These are phyloP conservation scores for Myotis findleyi DNA, from an alignment of 2,797 vertebrate genomes.

Conservation along the genomic window DNA sequence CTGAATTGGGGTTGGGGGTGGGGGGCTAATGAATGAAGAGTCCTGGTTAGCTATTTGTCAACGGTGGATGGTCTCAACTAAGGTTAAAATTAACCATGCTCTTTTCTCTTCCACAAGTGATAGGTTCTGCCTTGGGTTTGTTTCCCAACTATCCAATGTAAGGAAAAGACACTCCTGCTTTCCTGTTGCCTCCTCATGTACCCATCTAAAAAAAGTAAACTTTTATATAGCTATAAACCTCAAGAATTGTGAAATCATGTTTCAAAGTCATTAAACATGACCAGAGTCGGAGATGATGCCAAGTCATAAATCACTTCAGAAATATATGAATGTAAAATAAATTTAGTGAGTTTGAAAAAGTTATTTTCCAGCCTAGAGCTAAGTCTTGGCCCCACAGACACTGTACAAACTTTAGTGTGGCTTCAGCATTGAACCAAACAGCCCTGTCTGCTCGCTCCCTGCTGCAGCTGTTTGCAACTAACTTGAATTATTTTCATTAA, in stretches of 20 bases:
- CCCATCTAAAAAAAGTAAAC: conserved; percentile 10
- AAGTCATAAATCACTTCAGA: conserved; percentile 11
- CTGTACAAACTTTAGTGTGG: not conserved
- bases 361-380: not conserved
- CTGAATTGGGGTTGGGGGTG: not conserved
- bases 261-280: conserved; percentile 21
- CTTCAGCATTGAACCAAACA: not conserved
- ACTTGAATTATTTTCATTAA: conserved; percentile 65
- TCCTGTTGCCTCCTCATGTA: not conserved
- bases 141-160: not conserved
- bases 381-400: not conserved
- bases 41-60: not conserved
- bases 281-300: not conserved
- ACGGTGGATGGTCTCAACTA: not conserved
- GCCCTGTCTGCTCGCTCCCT: not conserved
- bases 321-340: not conserved
- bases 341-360: not conserved
- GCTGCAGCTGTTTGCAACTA: conserved; percentile 32
- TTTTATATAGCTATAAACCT: not conserved
- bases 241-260: not conserved
- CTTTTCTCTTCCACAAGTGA: conserved; percentile 30
- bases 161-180: conserved; percentile 23
- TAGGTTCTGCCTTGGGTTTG: not conserved
- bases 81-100: not conserved
- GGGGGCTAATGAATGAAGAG: not conserved